Conservation (phyloP, 2,797 vertebrate species). For the Distichodus sexfasciatus region DNA sequence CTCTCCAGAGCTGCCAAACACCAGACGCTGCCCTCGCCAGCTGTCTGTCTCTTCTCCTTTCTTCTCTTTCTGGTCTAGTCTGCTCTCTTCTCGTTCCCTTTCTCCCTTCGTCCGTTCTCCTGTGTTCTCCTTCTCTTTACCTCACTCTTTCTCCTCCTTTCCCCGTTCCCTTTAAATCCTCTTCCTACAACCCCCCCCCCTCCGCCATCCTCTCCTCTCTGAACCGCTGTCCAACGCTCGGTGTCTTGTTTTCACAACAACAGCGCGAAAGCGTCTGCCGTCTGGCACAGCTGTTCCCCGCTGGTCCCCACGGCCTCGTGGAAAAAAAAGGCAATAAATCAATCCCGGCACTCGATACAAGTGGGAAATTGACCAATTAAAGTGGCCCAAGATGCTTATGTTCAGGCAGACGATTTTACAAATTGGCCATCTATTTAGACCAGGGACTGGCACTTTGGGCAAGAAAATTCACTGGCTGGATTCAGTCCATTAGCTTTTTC, state of each 20-base stretch:
- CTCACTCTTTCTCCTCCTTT: too few species aligned
- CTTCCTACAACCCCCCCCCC: not conserved
- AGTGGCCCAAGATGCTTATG: slow-evolving; percentile 82
- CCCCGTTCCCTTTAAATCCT: not conserved
- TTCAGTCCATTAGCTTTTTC: slow-evolving; percentile 64
- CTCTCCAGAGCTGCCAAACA: slow-evolving; percentile 70
- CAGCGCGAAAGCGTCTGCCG: slow-evolving; percentile 62
- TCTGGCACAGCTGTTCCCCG: slow-evolving; percentile 79
- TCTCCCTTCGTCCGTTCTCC: not conserved
- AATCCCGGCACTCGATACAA: slow-evolving; percentile 83
- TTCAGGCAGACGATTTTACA: slow-evolving; percentile 81
- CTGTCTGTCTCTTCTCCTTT: slow-evolving; percentile 63
- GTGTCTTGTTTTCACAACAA: slow-evolving; percentile 77
- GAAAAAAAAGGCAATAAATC: slow-evolving; percentile 86
- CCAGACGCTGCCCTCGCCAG: slow-evolving; percentile 71
- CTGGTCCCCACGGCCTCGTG: slow-evolving; percentile 77
- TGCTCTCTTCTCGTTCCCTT: not conserved
- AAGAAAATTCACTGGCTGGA: slow-evolving; percentile 68
- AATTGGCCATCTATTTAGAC: slow-evolving; percentile 85
- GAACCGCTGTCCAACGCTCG: slow-evolving; percentile 67
- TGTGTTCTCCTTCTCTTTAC: not conserved
- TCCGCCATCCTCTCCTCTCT: slow-evolving; percentile 5
- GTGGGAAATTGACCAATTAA: slow-evolving; percentile 87
- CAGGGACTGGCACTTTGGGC: slow-evolving; percentile 62
- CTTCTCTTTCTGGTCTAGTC: slow-evolving; percentile 6